phyloP scores from a whole-genome alignment of 2,797 vertebrate genomes.

The Spheniscus humboldti region DNA sequence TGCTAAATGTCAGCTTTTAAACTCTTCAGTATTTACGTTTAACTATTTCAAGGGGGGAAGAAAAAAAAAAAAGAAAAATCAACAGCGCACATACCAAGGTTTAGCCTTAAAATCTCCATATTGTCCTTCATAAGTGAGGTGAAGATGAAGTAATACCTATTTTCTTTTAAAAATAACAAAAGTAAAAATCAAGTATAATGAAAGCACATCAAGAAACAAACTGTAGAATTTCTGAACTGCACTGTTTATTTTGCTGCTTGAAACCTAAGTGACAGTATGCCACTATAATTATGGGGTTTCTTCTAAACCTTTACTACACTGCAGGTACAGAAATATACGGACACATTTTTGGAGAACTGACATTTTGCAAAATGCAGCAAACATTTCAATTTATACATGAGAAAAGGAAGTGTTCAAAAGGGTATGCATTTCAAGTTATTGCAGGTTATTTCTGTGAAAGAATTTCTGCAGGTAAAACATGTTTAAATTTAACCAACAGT shows the following conservation, averaged over 20 bases:
- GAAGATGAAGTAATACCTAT: constrained; percentile 36
- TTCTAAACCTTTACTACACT: constrained; percentile 82
- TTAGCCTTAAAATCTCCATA: constrained; percentile 43
- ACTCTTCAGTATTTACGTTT: constrained; percentile 25
- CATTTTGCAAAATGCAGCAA: constrained; percentile 84
- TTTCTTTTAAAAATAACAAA: constrained; percentile 11
- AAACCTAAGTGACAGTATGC: constrained; percentile 83
- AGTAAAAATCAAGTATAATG: constrained; percentile 52
- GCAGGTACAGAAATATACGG: constrained; percentile 82
- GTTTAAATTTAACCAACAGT: constrained; percentile 82
- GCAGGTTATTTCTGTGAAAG: constrained; percentile 82
- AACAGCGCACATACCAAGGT: constrained; percentile 32
- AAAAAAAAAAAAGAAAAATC: background rate
- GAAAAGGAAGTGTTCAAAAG: constrained; percentile 85
- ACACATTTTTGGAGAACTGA: constrained; percentile 80
- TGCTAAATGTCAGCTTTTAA: constrained; percentile 47
- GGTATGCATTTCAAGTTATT: constrained; percentile 85
- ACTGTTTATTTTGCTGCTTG: constrained; percentile 86
- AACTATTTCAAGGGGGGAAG: background rate
- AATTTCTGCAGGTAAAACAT: constrained; percentile 83
- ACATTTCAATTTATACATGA: constrained; percentile 83
- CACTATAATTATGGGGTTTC: constrained; percentile 79
- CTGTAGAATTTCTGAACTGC: constrained; percentile 81
- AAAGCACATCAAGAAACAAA: constrained; percentile 80
- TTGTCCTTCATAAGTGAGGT: constrained; percentile 5